phyloP scores from a whole-genome alignment of 2,797 vertebrate species.

The Babyrousa celebensis region DNA sequence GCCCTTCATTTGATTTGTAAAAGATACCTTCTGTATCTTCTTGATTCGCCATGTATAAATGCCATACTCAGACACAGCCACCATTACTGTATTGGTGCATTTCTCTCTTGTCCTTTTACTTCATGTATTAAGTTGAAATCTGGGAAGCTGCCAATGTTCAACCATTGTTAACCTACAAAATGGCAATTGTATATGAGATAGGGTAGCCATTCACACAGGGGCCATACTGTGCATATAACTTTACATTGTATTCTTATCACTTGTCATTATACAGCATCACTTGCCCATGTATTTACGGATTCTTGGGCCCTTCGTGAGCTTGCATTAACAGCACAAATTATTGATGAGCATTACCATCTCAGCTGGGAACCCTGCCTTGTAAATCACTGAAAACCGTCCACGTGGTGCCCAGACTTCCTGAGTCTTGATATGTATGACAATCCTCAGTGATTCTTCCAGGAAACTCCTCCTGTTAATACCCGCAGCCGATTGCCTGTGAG shows the following conservation, averaged over 20 bases:
- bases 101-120: not conserved
- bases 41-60: not conserved
- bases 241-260: conserved; percentile 3
- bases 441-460: conserved; percentile 75
- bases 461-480: conserved; percentile 73
- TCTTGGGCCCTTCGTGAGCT: not conserved
- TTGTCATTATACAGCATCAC: not conserved
- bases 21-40: conserved; percentile 14
- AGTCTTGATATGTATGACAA: conserved; percentile 60
- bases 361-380: conserved; percentile 65
- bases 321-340: conserved; percentile 85
- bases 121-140: not conserved
- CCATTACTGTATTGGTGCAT: not conserved
- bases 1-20: not conserved
- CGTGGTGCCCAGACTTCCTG: conserved; percentile 66
- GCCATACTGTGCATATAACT: not conserved
- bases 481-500: not conserved
- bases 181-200: not conserved
- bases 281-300: conserved; percentile 34
- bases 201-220: not conserved
- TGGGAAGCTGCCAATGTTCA: not conserved
- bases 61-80: not conserved
- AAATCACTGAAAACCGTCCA: conserved; percentile 70
- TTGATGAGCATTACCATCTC: conserved; percentile 82
- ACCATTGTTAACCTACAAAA: conserved; percentile 8